phyloP scores from a whole-genome alignment of 1,140 invertebrate species.

The Ips typographus region DNA sequence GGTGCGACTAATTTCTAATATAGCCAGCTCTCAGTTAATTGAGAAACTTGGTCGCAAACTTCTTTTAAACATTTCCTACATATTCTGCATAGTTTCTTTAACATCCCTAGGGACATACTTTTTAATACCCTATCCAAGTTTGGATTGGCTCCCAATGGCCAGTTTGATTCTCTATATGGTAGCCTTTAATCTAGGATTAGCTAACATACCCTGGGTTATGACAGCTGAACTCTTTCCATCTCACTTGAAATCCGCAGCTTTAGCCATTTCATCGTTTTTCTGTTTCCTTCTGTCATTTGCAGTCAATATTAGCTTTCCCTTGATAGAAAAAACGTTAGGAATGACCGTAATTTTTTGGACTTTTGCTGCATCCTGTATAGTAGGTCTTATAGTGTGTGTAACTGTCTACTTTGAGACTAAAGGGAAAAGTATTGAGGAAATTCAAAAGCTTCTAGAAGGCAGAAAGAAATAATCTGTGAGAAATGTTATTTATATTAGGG shows the following conservation, averaged over 20 bases:
- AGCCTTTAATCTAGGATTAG: conserved; percentile 60
- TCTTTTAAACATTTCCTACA: conserved; percentile 32
- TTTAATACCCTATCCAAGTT: conserved; percentile 19
- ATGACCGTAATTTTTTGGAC: conserved; percentile 75
- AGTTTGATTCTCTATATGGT: conserved; percentile 42
- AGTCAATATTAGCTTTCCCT: conserved; percentile 71
- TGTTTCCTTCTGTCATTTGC: conserved; percentile 79
- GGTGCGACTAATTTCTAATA: conserved; percentile 27
- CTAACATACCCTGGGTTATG: conserved; percentile 80
- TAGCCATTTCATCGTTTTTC: conserved; percentile 68
- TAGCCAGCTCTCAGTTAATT: conserved; percentile 27
- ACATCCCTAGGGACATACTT: conserved; percentile 32
- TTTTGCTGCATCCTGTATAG: conserved; percentile 68
- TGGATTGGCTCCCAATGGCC: conserved; percentile 42
- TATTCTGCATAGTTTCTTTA: conserved; percentile 24
- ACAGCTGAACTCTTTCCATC: conserved; percentile 79
- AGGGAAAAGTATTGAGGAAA: conserved; percentile 38
- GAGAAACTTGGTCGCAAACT: conserved; percentile 50
- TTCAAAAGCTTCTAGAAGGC: conserved; percentile 55
- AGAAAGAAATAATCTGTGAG: neutral
- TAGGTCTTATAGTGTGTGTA: conserved; percentile 56
- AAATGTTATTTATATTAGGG: too few species aligned
- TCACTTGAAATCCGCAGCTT: conserved; percentile 71
- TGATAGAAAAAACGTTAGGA: conserved; percentile 61
- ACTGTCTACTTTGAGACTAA: conserved; percentile 53